A percentile compares a stretch with the other conserved stretches of the same genome.
Conservation (phyloP, 2,113 vertebrate species). For the Oophaga pumilio region DNA sequence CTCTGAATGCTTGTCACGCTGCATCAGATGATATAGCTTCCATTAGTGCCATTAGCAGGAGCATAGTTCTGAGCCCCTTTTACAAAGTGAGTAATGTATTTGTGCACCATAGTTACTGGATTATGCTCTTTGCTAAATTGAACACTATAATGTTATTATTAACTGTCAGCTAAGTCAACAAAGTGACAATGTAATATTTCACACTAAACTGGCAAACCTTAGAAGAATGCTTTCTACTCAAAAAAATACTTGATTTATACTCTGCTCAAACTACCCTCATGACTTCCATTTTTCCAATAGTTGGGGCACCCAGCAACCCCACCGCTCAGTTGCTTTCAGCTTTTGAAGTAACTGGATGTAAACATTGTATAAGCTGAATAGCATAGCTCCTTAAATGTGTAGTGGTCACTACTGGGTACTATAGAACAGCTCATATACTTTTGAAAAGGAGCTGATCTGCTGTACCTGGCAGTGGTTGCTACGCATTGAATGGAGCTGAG, state of each 20-base stretch:
- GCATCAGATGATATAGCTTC: background rate
- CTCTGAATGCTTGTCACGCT: background rate
- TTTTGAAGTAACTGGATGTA: too few species aligned
- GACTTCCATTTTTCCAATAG: background rate
- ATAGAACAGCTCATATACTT: too few species aligned
- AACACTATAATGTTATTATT: background rate
- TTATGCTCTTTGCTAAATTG: conserved; percentile 23
- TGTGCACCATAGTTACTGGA: conserved; percentile 9
- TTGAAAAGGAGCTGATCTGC: too few species aligned
- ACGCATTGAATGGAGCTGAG: too few species aligned
- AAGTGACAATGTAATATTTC: background rate
- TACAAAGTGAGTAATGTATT: conserved; percentile 5
- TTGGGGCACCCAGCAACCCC: too few species aligned
- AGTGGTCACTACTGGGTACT: too few species aligned
- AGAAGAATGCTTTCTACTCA: background rate
- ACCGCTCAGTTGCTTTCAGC: too few species aligned
- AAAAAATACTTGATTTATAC: background rate
- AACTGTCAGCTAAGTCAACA: conserved; percentile 4
- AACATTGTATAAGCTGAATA: too few species aligned
- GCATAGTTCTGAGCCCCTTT: background rate
- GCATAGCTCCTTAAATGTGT: too few species aligned
- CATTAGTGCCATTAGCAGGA: background rate
- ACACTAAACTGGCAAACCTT: background rate
- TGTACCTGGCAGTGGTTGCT: too few species aligned
- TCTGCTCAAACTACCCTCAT: background rate